phyloP scores from a whole-genome alignment of 1,140 invertebrate species.

The Pararge aegeria region DNA sequence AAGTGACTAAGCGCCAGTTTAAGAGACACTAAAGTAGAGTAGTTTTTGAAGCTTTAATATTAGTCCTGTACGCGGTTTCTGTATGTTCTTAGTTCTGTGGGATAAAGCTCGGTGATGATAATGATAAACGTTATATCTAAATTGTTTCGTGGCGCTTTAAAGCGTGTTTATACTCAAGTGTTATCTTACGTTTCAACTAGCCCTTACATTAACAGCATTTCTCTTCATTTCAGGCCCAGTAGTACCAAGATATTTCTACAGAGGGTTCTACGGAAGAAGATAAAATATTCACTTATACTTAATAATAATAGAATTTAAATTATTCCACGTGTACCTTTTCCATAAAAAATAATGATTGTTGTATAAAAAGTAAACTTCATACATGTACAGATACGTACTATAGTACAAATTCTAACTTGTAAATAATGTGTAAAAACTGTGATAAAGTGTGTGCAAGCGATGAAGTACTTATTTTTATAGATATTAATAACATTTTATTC shows the following conservation, averaged over 20 bases:
- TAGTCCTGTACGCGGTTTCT: too few species aligned
- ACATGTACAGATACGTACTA: constrained; percentile 27
- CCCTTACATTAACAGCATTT: constrained; percentile 8
- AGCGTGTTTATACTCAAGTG: too few species aligned
- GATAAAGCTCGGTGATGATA: too few species aligned
- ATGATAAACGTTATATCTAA: too few species aligned
- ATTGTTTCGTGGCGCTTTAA: too few species aligned
- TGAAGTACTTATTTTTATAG: constrained; percentile 15
- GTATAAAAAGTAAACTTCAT: constrained; percentile 6
- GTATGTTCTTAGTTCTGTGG: too few species aligned
- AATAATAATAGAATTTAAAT: constrained; percentile 15
- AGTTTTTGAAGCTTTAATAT: too few species aligned
- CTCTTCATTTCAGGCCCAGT: constrained; percentile 52
- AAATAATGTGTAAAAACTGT: constrained; percentile 40
- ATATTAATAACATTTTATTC: constrained; percentile 7
- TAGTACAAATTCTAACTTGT: constrained; percentile 34
- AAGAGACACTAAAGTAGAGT: too few species aligned
- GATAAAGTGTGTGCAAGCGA: constrained; percentile 32
- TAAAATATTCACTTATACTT: constrained; percentile 29
- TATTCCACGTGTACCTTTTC: constrained; percentile 29
- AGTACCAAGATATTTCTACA: constrained; percentile 55
- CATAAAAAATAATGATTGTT: constrained; percentile 22
- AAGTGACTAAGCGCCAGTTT: too few species aligned
- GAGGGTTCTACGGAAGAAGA: constrained; percentile 59
- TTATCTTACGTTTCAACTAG: too few species aligned